Percentiles rank a stretch among this genome's conserved stretches.
Evolutionary conservation across 2,797 vertebrate genomes (phyloP).

Genomic region (Acanthiza pusilla): DNA sequence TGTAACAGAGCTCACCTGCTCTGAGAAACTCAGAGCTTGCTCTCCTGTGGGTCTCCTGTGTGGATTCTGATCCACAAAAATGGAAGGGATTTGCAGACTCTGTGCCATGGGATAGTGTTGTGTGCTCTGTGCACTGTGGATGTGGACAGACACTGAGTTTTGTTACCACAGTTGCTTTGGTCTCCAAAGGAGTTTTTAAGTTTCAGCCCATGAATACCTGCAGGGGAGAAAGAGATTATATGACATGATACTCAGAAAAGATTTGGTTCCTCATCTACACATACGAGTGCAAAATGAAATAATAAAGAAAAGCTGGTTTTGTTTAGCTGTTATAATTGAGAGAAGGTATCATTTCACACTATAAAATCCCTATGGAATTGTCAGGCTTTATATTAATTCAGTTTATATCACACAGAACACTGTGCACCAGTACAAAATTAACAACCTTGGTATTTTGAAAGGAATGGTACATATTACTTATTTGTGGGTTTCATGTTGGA

Average conservation of each 20-base stretch:
- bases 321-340: not conserved
- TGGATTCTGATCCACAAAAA: not conserved
- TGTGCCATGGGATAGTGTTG: not conserved
- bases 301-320: not conserved
- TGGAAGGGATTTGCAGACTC: not conserved
- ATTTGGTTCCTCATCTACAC: not conserved
- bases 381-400: not conserved
- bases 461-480: not conserved
- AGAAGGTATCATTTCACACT: not conserved
- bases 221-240: not conserved
- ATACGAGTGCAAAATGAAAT: not conserved
- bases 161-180: not conserved
- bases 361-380: not conserved
- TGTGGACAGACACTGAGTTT: accelerated
- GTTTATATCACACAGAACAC: not conserved
- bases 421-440: not conserved
- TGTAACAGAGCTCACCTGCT: not conserved
- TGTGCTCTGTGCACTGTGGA: not conserved
- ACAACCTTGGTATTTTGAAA: not conserved
- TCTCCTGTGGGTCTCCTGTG: accelerated
- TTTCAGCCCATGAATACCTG: not conserved
- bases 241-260: not conserved
- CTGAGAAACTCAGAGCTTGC: not conserved
- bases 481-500: not conserved
- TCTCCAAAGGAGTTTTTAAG: not conserved